phyloP scores from a whole-genome alignment of 2,797 vertebrate species.

The Allobates femoralis region DNA sequence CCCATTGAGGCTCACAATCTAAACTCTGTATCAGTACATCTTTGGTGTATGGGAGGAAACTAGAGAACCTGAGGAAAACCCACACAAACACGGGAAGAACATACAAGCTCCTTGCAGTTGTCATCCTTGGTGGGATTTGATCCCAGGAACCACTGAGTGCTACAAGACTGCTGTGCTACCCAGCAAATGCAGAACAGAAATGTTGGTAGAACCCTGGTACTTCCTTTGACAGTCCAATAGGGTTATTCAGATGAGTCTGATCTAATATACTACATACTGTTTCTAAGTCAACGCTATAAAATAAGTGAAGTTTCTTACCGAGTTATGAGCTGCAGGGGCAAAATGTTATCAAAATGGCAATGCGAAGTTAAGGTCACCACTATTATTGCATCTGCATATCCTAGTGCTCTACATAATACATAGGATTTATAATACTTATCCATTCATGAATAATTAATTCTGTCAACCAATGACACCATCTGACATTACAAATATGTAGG shows the following conservation, averaged over 20 bases:
- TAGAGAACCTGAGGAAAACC: too few species aligned
- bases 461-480: neutral
- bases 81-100: too few species aligned
- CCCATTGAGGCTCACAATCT: too few species aligned
- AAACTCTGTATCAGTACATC: too few species aligned
- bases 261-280: neutral
- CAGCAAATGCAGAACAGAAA: too few species aligned
- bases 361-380: neutral
- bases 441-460: constrained; percentile 24
- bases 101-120: too few species aligned
- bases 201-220: too few species aligned
- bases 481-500: constrained; percentile 23
- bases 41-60: too few species aligned
- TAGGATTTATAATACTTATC: neutral
- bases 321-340: neutral
- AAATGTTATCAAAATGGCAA: neutral
- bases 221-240: too few species aligned
- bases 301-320: neutral
- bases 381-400: neutral
- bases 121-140: too few species aligned
- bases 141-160: too few species aligned
- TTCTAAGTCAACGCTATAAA: neutral
- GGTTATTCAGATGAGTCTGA: neutral
- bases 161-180: too few species aligned
- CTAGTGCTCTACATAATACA: neutral